Conservation (phyloP, 2,888 invertebrate species). For the Erpobdella octoculata region DNA sequence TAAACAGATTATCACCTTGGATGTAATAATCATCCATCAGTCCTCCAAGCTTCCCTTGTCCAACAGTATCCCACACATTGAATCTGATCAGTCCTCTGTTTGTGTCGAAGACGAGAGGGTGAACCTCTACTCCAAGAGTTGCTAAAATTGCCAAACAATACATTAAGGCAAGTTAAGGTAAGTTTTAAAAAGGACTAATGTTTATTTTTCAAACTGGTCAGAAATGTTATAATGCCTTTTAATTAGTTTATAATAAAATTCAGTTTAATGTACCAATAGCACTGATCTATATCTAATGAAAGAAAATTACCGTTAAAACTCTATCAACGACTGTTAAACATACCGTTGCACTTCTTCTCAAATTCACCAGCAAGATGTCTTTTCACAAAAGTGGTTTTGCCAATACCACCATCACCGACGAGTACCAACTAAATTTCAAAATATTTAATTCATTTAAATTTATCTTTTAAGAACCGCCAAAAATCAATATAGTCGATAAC, state of each 20-base stretch:
- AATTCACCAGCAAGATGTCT: slow-evolving; percentile 99
- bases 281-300: no score
- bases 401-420: slow-evolving; percentile 98
- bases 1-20: slow-evolving; percentile 66
- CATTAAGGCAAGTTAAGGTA: background rate
- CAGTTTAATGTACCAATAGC: no score
- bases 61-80: slow-evolving; percentile 99
- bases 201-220: no score
- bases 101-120: slow-evolving; percentile 94
- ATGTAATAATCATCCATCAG: slow-evolving; percentile 98
- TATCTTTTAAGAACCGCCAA: no score
- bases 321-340: background rate
- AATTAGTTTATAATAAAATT: no score
- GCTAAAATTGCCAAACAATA: slow-evolving; percentile 56
- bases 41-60: slow-evolving; percentile 98
- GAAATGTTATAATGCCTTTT: no score
- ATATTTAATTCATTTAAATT: no score
- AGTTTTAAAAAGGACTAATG: background rate
- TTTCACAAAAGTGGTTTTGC: slow-evolving; percentile 99
- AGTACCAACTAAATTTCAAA: slow-evolving; percentile 70
- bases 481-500: no score
- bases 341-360: slow-evolving; percentile 91
- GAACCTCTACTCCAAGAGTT: slow-evolving; percentile 96
- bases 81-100: slow-evolving; percentile 92
- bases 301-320: no score